Evolutionary conservation across 2,113 vertebrate genomes (phyloP).

Genomic region (Ptilonorhynchus violaceus): DNA sequence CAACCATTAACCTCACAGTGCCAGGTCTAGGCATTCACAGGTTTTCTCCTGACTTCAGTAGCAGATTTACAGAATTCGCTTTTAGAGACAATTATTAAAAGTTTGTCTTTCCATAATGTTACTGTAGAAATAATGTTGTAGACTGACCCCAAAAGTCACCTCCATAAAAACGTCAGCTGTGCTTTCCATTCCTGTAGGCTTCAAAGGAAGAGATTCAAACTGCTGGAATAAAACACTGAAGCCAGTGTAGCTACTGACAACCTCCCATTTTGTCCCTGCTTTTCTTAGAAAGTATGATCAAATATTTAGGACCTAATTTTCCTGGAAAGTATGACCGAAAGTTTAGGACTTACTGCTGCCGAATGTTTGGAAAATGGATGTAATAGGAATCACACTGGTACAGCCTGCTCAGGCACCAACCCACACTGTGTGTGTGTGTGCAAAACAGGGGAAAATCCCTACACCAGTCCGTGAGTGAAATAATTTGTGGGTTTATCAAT

Average conservation of each 20-base stretch:
- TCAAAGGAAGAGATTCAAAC: not conserved
- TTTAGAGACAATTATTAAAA: not conserved
- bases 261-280: not conserved
- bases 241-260: not conserved
- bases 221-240: not conserved
- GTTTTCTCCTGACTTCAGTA: not conserved
- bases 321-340: constrained; percentile 4
- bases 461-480: accelerated
- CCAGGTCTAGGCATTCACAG: not conserved
- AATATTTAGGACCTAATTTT: not conserved
- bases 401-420: not conserved
- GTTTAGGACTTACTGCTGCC: not conserved
- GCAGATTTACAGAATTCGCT: not conserved
- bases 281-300: constrained; percentile 36
- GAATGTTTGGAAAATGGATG: not conserved
- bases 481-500: not conserved
- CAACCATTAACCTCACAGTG: not conserved
- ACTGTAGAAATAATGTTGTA: not conserved
- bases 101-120: not conserved
- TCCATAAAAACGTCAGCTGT: not conserved
- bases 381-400: not conserved
- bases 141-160: not conserved
- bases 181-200: not conserved
- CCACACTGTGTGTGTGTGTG: not conserved
- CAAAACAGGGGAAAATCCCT: not conserved